Conservation (phyloP, 2,888 invertebrate genomes). For the Xanthia togata region DNA sequence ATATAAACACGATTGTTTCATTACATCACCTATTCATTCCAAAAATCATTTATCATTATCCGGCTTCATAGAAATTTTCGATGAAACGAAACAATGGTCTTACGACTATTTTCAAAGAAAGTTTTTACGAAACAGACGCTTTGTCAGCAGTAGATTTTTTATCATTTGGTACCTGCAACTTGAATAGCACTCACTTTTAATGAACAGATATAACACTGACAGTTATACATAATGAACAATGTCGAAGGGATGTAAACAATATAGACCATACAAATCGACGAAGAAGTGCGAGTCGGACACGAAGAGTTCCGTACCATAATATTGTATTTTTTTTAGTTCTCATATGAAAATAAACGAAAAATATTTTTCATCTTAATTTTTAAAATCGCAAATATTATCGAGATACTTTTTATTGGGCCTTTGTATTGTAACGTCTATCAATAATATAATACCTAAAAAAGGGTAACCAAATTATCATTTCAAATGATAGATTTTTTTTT, state of each 20-base stretch:
- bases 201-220: background rate
- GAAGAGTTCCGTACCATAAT: too few relatives aligned
- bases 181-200: background rate
- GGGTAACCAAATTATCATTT: background rate
- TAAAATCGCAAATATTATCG: too few relatives aligned
- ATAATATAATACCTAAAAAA: background rate
- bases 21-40: constrained; percentile 12
- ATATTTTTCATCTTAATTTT: too few relatives aligned
- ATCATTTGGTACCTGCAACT: background rate
- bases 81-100: background rate
- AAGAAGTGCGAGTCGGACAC: too few relatives aligned
- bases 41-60: constrained; percentile 2
- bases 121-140: background rate
- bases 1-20: constrained; percentile 17
- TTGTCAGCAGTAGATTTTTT: background rate
- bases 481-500: background rate
- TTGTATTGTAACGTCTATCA: background rate
- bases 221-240: constrained; percentile 14
- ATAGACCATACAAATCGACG: background rate
- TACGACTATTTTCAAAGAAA: background rate
- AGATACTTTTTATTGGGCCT: background rate
- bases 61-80: background rate
- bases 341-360: too few relatives aligned
- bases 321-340: too few relatives aligned
- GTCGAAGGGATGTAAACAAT: constrained; percentile 15